A percentile compares a stretch with the other conserved stretches of the same genome.
Evolutionary conservation across 2,797 vertebrate species (phyloP).

Genomic region (Cirrhinus molitorella): DNA sequence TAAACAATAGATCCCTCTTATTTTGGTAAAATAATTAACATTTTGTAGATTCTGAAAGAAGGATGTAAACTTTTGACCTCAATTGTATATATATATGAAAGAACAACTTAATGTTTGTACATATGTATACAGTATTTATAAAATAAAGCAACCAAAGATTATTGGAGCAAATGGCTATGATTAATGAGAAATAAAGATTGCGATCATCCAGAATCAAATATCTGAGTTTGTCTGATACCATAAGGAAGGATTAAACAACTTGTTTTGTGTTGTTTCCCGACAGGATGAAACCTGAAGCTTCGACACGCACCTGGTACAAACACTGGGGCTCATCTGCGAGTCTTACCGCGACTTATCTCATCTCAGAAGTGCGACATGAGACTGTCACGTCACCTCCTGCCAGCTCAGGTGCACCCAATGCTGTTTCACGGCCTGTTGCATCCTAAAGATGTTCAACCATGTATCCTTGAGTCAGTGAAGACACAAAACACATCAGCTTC

Average conservation of each 20-base stretch:
- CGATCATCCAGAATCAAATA: background rate
- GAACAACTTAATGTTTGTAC: background rate
- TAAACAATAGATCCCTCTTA: too few relatives aligned
- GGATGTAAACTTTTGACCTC: too few relatives aligned
- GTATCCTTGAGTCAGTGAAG: conserved; percentile 15
- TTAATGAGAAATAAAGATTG: background rate
- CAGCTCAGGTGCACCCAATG: conserved; percentile 14
- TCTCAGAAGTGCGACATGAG: conserved; percentile 23
- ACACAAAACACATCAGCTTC: background rate
- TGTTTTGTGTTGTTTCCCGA: background rate
- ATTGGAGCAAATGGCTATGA: background rate
- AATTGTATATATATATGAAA: too few relatives aligned
- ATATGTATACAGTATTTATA: too few relatives aligned
- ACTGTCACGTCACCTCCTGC: conserved; percentile 30
- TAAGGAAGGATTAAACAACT: background rate
- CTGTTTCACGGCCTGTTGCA: background rate
- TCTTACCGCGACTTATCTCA: conserved; percentile 11
- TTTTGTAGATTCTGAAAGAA: too few relatives aligned
- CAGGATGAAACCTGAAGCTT: conserved; percentile 23
- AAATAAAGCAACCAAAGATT: background rate
- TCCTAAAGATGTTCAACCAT: conserved; percentile 5
- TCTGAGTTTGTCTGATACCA: background rate
- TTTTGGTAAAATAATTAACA: too few relatives aligned
- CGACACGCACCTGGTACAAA: background rate
- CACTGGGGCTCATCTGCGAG: conserved; percentile 6